phyloP scores from a whole-genome alignment of 2,113 vertebrate genomes.

The Excalfactoria chinensis region DNA sequence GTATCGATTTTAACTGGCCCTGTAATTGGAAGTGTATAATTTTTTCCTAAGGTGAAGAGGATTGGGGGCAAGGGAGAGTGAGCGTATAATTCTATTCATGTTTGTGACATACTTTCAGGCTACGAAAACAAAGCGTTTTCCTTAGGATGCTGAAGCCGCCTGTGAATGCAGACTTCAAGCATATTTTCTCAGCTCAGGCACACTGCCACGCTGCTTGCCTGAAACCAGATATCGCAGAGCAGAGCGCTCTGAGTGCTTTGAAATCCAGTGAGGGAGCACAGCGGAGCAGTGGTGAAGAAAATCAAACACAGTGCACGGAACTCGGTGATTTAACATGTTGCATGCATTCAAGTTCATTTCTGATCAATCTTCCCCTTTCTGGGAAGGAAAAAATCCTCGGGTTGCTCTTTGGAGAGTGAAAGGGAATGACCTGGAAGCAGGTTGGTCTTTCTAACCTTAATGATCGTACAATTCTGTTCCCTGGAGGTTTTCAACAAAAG shows the following conservation, averaged over 20 bases:
- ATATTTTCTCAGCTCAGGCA: conserved; percentile 52
- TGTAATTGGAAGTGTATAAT: conserved; percentile 78
- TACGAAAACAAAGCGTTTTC: conserved; percentile 53
- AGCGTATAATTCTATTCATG: conserved; percentile 45
- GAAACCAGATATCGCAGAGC: conserved; percentile 51
- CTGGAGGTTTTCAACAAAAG: too few species aligned
- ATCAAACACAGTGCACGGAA: conserved; percentile 4
- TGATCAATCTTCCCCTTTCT: background rate
- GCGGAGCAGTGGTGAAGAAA: conserved; percentile 28
- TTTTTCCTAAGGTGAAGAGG: conserved; percentile 76
- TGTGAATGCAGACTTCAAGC: conserved; percentile 51
- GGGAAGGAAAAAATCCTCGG: background rate
- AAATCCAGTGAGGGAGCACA: conserved; percentile 18
- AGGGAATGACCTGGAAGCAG: background rate
- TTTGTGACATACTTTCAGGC: conserved; percentile 57
- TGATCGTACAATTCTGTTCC: too few species aligned
- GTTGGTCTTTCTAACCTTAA: too few species aligned
- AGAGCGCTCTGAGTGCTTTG: conserved; percentile 24
- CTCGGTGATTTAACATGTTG: background rate
- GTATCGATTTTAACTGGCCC: conserved; percentile 79
- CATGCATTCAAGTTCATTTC: background rate
- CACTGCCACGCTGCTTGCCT: conserved; percentile 62
- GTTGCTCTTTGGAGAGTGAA: background rate
- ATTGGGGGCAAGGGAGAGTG: conserved; percentile 33
- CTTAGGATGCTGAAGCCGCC: conserved; percentile 16